Conservation (phyloP, 2,113 vertebrate genomes). For the Panthera uncia region DNA sequence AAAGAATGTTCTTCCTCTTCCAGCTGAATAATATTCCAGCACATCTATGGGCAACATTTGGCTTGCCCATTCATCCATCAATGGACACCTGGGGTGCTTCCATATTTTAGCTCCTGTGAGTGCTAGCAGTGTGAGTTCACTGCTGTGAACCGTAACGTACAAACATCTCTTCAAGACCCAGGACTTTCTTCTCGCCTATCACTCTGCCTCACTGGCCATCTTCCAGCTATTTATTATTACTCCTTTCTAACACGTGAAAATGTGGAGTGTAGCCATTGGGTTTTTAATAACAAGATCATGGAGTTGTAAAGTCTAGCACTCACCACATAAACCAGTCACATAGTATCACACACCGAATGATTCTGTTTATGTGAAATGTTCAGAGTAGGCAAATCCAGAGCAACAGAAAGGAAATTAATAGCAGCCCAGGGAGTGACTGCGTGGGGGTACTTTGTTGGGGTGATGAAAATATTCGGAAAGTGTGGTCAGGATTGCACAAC, state of each 20-base stretch:
- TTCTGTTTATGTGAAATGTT: neutral
- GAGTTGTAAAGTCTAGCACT: neutral
- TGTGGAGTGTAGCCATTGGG: neutral
- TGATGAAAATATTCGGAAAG: neutral
- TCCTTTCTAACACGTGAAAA: neutral
- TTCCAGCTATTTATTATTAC: too few relatives aligned
- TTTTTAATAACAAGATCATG: neutral
- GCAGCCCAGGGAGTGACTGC: neutral
- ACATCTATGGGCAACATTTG: neutral
- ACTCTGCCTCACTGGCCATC: too few relatives aligned
- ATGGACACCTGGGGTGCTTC: neutral
- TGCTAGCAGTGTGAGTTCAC: too few relatives aligned
- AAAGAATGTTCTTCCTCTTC: neutral
- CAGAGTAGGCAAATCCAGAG: neutral
- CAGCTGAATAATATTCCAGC: neutral
- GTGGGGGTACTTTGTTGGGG: too few relatives aligned
- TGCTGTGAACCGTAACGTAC: neutral
- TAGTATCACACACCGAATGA: accelerated
- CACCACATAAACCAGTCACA: neutral
- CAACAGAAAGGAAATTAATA: neutral
- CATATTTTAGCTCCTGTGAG: neutral
- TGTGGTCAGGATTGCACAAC: accelerated
- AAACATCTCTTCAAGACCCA: neutral
- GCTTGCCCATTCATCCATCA: neutral
- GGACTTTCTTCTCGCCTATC: neutral